Evolutionary conservation across 2,888 invertebrate genomes (phyloP).

Genomic region (Cephus spinipes): DNA sequence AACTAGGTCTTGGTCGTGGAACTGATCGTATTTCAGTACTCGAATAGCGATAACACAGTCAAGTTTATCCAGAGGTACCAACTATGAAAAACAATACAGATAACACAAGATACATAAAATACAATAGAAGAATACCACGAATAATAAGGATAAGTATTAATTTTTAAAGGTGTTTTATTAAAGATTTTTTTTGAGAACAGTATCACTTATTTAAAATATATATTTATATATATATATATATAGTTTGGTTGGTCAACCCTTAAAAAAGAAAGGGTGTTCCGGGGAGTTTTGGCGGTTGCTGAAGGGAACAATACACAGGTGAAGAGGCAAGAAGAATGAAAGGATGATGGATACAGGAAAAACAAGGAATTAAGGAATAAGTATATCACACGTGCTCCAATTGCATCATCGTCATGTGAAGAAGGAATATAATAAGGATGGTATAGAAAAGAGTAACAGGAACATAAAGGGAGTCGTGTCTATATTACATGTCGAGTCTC

Average conservation of each 20-base stretch:
- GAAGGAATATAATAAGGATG: constrained; percentile 26
- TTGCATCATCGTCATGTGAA: constrained; percentile 1
- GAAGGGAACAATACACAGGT: constrained; percentile 24
- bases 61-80: not conserved
- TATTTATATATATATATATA: constrained; percentile 43
- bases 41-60: not conserved
- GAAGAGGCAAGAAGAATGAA: constrained; percentile 14
- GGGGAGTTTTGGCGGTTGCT: constrained; percentile 38
- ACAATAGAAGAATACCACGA: not conserved
- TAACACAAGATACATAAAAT: not conserved
- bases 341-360: constrained; percentile 20
- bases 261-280: constrained; percentile 21
- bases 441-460: constrained; percentile 11
- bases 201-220: constrained; percentile 31
- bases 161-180: constrained; percentile 55
- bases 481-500: constrained; percentile 56
- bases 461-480: constrained; percentile 36
- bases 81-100: not conserved
- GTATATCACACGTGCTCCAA: constrained; percentile 1
- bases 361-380: constrained; percentile 22
- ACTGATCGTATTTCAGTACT: too few species aligned
- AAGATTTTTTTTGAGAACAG: constrained; percentile 44
- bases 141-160: constrained; percentile 3
- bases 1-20: not conserved
- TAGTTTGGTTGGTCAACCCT: constrained; percentile 36